Evolutionary conservation across 2,113 vertebrate species (phyloP).

Genomic region (Bucco capensis): DNA sequence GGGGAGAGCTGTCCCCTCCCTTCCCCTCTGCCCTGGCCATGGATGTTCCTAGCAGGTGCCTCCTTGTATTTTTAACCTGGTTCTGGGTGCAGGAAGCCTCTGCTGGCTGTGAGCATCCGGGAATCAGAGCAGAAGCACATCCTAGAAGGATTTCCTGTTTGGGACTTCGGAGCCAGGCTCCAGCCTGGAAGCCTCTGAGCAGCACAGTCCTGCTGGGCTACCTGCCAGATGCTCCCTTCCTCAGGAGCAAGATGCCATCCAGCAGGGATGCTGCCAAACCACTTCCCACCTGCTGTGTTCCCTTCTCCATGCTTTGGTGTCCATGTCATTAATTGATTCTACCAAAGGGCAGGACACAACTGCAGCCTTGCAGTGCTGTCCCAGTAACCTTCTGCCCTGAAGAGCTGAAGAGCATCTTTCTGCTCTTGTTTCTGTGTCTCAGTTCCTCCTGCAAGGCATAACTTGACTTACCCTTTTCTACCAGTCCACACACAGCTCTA

Average conservation of each 20-base stretch:
- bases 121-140: background rate
- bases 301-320: background rate
- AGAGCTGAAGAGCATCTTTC: accelerated
- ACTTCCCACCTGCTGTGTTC: background rate
- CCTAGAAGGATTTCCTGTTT: slow-evolving; percentile 58
- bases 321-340: background rate
- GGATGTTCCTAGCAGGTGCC: slow-evolving; percentile 25
- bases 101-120: slow-evolving; percentile 15
- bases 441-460: background rate
- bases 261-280: background rate
- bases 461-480: background rate
- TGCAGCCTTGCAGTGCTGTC: background rate
- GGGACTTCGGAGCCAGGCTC: background rate
- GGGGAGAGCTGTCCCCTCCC: background rate
- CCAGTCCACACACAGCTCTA: background rate
- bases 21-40: background rate
- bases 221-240: background rate
- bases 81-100: slow-evolving; percentile 23
- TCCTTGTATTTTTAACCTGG: slow-evolving; percentile 29
- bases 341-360: background rate
- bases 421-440: background rate
- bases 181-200: background rate
- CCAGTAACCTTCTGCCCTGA: background rate
- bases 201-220: background rate
- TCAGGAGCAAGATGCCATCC: background rate